These are phyloP conservation scores for Lophura nycthemera DNA, from an alignment of 2,113 vertebrate genomes.

Conservation along the genomic window DNA sequence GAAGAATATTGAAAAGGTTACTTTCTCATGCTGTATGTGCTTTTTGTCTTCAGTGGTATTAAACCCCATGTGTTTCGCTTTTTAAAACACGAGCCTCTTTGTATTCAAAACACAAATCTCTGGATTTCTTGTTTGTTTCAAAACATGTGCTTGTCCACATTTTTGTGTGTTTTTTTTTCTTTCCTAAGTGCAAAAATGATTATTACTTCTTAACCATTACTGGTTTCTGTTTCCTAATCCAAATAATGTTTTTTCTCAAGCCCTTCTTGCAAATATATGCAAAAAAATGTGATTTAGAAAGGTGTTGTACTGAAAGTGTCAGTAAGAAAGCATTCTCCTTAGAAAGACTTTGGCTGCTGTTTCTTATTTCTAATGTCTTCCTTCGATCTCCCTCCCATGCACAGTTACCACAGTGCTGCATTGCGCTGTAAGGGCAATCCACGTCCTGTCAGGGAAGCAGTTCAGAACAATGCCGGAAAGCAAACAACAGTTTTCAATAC, in stretches of 20 bases:
- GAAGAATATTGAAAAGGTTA: slow-evolving; percentile 75
- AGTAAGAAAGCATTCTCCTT: background rate
- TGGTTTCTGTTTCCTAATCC: background rate
- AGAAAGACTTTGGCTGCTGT: background rate
- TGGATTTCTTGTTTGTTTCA: background rate
- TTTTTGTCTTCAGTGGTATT: slow-evolving; percentile 46
- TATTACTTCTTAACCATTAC: background rate
- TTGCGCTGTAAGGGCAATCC: background rate
- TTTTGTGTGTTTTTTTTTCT: background rate
- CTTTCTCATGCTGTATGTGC: slow-evolving; percentile 28
- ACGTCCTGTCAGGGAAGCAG: background rate
- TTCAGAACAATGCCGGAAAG: background rate
- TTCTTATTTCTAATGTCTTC: background rate
- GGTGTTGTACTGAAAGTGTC: background rate
- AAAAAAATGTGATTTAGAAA: background rate
- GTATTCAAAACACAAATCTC: background rate
- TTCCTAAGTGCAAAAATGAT: background rate
- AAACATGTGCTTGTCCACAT: background rate
- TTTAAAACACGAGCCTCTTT: background rate
- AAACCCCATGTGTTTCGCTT: background rate
- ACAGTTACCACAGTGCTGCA: background rate
- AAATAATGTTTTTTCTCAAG: background rate
- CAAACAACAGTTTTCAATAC: background rate
- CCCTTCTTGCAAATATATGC: background rate
- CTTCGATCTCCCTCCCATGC: background rate